Percentiles rank a stretch among this genome's conserved stretches.
These are phyloP conservation scores for Antheraea assamensis DNA, from an alignment of 2,888 invertebrate genomes.

Conservation along the genomic window DNA sequence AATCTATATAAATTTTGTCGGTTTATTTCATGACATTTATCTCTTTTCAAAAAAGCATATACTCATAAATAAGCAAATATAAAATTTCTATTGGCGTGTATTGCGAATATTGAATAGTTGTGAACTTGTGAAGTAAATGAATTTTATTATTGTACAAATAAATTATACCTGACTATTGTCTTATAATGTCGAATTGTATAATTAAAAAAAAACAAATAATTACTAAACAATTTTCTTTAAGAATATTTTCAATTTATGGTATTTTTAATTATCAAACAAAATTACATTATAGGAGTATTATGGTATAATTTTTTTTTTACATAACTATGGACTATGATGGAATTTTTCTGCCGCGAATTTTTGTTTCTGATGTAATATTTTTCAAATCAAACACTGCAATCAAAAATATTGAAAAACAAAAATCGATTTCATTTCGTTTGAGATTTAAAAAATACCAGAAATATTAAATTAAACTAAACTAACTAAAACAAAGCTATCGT, in stretches of 20 bases:
- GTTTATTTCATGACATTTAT: background rate
- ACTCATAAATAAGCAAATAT: background rate
- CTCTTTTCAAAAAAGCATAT: background rate
- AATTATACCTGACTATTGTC: too few relatives aligned
- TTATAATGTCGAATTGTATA: background rate
- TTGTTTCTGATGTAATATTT: background rate
- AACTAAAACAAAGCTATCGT: background rate
- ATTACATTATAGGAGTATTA: background rate
- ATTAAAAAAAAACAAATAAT: background rate
- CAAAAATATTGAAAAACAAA: background rate
- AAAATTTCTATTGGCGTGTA: background rate
- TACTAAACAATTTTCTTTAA: background rate
- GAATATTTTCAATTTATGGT: background rate
- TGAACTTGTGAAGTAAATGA: too few relatives aligned
- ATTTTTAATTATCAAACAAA: slow-evolving; percentile 4
- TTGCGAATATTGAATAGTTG: too few relatives aligned
- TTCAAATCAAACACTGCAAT: background rate
- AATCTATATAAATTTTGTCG: background rate
- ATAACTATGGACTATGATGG: background rate
- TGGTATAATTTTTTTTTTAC: background rate
- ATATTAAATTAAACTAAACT: background rate
- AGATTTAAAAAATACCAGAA: background rate
- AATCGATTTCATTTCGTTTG: background rate
- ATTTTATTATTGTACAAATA: too few relatives aligned
- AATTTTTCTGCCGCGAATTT: too few relatives aligned